phyloP scores from a whole-genome alignment of 2,797 vertebrate genomes.

The Phrynocephalus forsythii region DNA sequence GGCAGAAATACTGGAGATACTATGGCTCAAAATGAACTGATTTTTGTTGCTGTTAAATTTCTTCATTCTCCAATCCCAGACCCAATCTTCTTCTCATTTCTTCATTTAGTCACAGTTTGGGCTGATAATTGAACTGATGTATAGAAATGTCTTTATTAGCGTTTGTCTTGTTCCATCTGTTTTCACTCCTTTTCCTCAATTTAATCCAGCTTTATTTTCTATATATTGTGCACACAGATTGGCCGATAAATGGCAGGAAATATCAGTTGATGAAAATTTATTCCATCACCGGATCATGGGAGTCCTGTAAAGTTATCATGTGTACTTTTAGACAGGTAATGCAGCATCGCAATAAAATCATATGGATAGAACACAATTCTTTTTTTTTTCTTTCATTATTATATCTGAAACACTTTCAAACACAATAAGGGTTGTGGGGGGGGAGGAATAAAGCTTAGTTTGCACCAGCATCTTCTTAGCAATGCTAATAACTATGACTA shows the following conservation, averaged over 20 bases:
- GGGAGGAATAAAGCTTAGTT: not conserved
- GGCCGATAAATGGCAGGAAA: not conserved
- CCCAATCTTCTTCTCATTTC: no score
- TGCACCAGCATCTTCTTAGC: not conserved
- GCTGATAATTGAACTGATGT: no score
- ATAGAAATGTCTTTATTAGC: no score
- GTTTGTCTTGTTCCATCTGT: no score
- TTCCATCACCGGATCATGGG: not conserved
- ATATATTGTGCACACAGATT: no score
- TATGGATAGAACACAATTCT: not conserved
- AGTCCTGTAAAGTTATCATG: not conserved
- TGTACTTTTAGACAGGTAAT: not conserved
- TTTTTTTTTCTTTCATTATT: not conserved
- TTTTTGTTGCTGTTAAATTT: no score
- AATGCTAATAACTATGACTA: not conserved
- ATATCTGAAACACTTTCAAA: not conserved
- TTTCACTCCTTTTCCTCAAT: no score
- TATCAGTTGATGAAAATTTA: not conserved
- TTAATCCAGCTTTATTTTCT: no score
- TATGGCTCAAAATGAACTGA: no score
- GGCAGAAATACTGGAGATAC: no score
- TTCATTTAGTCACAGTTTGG: no score
- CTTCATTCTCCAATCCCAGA: no score
- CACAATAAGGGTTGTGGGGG: not conserved
- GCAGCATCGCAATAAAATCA: not conserved